A percentile compares a stretch with the other conserved stretches of the same genome.
Conservation (phyloP, 2,888 invertebrate genomes). For the Patella pellucida region DNA sequence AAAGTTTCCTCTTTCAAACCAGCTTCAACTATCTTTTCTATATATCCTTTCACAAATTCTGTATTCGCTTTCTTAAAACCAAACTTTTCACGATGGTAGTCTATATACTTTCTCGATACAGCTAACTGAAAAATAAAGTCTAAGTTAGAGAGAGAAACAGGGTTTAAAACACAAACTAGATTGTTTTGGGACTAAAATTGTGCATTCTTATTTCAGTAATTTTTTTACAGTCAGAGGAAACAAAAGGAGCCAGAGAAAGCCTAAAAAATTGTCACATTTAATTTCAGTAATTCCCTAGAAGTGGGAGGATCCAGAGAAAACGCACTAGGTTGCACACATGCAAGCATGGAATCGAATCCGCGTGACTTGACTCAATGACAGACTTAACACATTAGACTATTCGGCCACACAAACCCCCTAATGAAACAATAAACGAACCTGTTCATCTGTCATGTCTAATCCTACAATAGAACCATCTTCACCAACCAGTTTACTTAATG, state of each 20-base stretch:
- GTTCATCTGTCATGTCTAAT: conserved; percentile 67
- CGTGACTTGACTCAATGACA: too few relatives aligned
- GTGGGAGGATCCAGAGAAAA: neutral
- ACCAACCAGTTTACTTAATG: conserved; percentile 63
- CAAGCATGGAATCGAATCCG: too few relatives aligned
- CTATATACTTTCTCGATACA: conserved; percentile 57
- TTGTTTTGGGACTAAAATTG: too few relatives aligned
- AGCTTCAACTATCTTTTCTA: conserved; percentile 57
- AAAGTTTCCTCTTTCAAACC: conserved; percentile 52
- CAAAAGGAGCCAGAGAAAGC: too few relatives aligned
- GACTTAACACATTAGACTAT: too few relatives aligned
- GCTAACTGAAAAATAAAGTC: conserved; percentile 47
- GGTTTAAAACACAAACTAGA: too few relatives aligned
- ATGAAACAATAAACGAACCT: conserved; percentile 38
- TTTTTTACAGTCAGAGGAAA: neutral
- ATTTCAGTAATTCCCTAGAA: neutral
- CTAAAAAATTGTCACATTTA: too few relatives aligned
- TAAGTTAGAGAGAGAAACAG: neutral
- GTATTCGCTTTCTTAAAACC: conserved; percentile 57
- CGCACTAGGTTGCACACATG: too few relatives aligned
- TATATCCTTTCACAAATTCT: conserved; percentile 61
- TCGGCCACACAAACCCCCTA: too few relatives aligned
- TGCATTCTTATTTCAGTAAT: neutral
- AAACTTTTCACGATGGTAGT: conserved; percentile 61
- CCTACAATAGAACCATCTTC: conserved; percentile 59